phyloP scores from a whole-genome alignment of 2,797 vertebrate genomes.

The Takifugu rubripes region DNA sequence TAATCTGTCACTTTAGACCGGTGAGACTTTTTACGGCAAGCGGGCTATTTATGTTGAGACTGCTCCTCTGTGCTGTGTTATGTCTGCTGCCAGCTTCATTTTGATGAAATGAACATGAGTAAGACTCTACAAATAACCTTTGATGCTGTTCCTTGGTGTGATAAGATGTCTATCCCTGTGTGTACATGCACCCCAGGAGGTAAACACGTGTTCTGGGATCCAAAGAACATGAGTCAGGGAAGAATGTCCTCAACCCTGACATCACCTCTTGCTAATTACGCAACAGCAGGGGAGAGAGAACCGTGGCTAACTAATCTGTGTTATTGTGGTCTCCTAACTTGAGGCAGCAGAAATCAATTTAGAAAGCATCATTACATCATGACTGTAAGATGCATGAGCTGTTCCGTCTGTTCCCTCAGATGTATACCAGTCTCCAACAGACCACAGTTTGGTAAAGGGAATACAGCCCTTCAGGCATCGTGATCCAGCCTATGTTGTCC shows the following conservation, averaged over 20 bases:
- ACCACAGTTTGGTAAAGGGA: too few species aligned
- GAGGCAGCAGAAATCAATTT: background rate
- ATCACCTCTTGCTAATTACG: constrained; percentile 26
- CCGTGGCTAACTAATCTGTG: constrained; percentile 15
- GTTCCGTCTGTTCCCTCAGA: background rate
- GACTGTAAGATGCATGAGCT: background rate
- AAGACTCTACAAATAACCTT: constrained; percentile 49
- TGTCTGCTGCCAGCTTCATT: constrained; percentile 44
- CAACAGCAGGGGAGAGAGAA: constrained; percentile 27
- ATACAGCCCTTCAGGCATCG: too few species aligned
- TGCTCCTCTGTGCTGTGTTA: constrained; percentile 35
- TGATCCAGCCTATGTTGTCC: too few species aligned
- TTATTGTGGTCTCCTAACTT: constrained; percentile 1
- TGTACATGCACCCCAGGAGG: constrained; percentile 43
- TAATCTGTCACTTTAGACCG: constrained; percentile 48
- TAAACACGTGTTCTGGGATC: constrained; percentile 35
- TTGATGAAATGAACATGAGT: constrained; percentile 18
- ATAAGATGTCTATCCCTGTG: constrained; percentile 14
- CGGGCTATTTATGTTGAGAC: constrained; percentile 57
- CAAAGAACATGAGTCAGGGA: constrained; percentile 30
- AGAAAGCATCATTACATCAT: background rate
- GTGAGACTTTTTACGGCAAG: constrained; percentile 27
- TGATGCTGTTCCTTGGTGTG: constrained; percentile 17
- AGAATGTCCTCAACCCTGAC: constrained; percentile 25
- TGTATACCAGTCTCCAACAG: background rate